Evolutionary conservation across 1,140 invertebrate species (phyloP).

Genomic region (Lamellibrachia luymesi): DNA sequence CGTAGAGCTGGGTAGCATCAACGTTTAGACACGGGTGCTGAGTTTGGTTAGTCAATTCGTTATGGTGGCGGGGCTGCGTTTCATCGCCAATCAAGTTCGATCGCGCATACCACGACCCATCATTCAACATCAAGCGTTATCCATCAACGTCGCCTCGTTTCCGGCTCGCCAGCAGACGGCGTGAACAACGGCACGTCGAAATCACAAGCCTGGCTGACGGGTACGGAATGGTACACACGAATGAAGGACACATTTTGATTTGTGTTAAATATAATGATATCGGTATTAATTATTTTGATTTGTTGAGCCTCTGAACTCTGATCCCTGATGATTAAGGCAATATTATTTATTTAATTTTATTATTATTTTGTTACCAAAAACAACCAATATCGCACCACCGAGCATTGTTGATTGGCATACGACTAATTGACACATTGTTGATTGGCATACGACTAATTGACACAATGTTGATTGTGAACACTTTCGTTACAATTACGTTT

Average conservation of each 20-base stretch:
- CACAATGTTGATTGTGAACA: background rate
- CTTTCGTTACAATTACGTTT: background rate
- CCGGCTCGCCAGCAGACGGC: background rate
- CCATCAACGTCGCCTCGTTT: background rate
- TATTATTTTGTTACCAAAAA: too few relatives aligned
- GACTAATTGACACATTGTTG: background rate
- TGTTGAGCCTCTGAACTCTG: too few relatives aligned
- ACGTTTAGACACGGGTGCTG: conserved; percentile 3
- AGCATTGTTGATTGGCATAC: too few relatives aligned
- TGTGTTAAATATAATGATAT: too few relatives aligned
- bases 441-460: background rate
- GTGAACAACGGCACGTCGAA: background rate
- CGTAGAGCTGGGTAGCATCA: background rate
- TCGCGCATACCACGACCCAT: background rate
- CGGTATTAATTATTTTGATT: too few relatives aligned
- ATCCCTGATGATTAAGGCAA: too few relatives aligned
- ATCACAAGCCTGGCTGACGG: background rate
- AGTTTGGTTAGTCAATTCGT: conserved; percentile 5
- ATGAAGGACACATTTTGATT: too few relatives aligned
- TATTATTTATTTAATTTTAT: too few relatives aligned
- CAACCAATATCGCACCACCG: background rate
- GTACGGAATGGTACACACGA: background rate
- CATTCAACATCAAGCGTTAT: background rate
- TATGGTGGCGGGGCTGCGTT: background rate
- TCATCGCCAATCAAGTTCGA: background rate